phyloP scores from a whole-genome alignment of 2,797 vertebrate species.

The Onychomys torridus region DNA sequence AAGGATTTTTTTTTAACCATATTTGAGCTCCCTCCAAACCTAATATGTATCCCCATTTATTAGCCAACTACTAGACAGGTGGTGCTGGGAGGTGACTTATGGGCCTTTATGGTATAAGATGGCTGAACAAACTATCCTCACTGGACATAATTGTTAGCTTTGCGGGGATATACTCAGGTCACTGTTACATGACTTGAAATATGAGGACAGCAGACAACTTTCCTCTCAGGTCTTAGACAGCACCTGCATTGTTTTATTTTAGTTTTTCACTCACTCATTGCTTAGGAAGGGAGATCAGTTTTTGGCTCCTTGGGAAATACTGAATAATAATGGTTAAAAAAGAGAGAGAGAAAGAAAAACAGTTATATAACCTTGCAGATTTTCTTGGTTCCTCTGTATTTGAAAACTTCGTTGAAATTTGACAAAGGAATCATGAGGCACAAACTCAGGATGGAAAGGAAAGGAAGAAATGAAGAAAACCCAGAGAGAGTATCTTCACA shows the following conservation, averaged over 20 bases:
- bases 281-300: slow-evolving; percentile 65
- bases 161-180: background rate
- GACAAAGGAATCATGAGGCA: background rate
- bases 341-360: background rate
- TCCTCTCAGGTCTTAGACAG: slow-evolving; percentile 31
- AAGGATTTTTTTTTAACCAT: background rate
- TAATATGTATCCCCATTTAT: background rate
- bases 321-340: slow-evolving; percentile 22
- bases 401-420: background rate
- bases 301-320: slow-evolving; percentile 58
- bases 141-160: background rate
- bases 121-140: slow-evolving; percentile 44
- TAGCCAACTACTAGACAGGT: slow-evolving; percentile 26
- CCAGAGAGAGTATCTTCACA: background rate
- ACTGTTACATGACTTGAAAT: slow-evolving; percentile 36
- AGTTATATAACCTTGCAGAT: background rate
- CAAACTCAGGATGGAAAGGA: background rate
- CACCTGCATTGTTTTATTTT: background rate
- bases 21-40: background rate
- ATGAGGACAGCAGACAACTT: background rate
- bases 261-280: slow-evolving; percentile 42
- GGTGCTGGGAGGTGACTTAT: slow-evolving; percentile 8
- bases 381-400: background rate
- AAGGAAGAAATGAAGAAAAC: background rate
- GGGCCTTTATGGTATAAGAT: background rate